Evolutionary conservation across 2,113 vertebrate species (phyloP), one percentile per base, ranked within the genome.

Genomic region (Okapia johnstoni): DNA sequence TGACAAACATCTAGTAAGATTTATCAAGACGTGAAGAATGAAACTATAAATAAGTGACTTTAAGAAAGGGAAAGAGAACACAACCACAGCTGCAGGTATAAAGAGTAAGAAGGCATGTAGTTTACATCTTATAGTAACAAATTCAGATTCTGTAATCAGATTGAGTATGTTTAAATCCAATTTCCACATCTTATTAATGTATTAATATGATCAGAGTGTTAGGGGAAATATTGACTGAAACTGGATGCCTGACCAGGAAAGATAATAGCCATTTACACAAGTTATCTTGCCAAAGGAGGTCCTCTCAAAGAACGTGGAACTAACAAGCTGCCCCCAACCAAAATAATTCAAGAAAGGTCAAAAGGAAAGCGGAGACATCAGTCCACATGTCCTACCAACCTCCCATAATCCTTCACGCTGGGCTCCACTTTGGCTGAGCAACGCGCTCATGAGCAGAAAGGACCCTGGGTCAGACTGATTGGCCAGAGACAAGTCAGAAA

Each of bases 391-490:
- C 66, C 66, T 40, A 23, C 66, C n/a, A 73, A 23, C 2, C 66
- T 70, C 19, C n/a, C 66, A 40, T n/a, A 36, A 23, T 40, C n/a
- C 66, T 73, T 73, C 66, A 40, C 13, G n/a, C 19, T 40, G 66
- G 66, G 23, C n/a, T 73, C n/a, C 19, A 73, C 10, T 23, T 40
- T 23, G n/a, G n/a, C n/a, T 70, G 66, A 40, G n/a, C 66, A 70
- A 40, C 0, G 0, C 0, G 5, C 66, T 70, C n/a, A 70, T 70
- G 10, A 70, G n/a, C n/a, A 70, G 10, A 70, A 40, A 70, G 66
- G 19, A 40, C 10, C n/a, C 11, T 70, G 66, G 66, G 10, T 70
- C 66, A 70, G 19, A 70, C 23, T 40, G 66, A 70, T 70, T 40
- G n/a, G 66, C n/a, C n/a, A 40, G 66, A 6, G 66, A 40, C 66